Base-by-base conservation (phyloP, 2,113 vertebrate genomes). In the Cebus imitator region DNA sequence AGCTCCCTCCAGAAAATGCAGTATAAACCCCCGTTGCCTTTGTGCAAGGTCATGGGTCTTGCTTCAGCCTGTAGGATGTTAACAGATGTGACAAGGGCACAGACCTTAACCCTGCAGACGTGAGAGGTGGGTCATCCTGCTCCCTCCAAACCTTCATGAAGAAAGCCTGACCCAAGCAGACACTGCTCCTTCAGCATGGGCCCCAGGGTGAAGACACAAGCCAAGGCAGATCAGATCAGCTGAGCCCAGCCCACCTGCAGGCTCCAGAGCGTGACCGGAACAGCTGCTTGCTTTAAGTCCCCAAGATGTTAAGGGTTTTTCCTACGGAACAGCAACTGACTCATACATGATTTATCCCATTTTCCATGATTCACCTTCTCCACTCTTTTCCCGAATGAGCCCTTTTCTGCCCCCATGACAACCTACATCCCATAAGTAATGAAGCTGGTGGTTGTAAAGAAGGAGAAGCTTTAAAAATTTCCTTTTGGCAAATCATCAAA, bases 181-280 rank as follows among this genome's bases (percentile, higher is more conserved):
- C 11, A 50, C 11, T 17, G 4, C n/a, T 32, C 16, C 20, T 27
- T 79, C 72, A 3, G 5, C 37, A 10, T 3, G 2, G 55, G 12
- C 14, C 25, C 58, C 20, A 14, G 35, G 57, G 13, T n/a, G 45
- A 75, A 91, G 5, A 73, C 57, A 76, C 10, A 40, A 50, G 37
- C 55, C 2, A 9, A 32, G 9, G 8, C n/a, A 57, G n/a, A 70
- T 3, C 9, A 72, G 14, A 35, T 17, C 20, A 23, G 17, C 27
- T 9, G 30, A 66, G 25, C 2, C 4, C 64, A 35, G n/a, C 9
- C 43, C 1, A 21, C 5, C 35, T 1, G 12, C 3, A 1, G 43
- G 64, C 6, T 9, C 1, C 1, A 35, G 3, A n/a, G 40, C 4
- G 1, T 55, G 18, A 23, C 5, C 30, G 23, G 18, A 21, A 64